These are phyloP conservation scores for Antechinus stuartii DNA, from an alignment of 2,113 vertebrate species.

Conservation along the genomic window DNA sequence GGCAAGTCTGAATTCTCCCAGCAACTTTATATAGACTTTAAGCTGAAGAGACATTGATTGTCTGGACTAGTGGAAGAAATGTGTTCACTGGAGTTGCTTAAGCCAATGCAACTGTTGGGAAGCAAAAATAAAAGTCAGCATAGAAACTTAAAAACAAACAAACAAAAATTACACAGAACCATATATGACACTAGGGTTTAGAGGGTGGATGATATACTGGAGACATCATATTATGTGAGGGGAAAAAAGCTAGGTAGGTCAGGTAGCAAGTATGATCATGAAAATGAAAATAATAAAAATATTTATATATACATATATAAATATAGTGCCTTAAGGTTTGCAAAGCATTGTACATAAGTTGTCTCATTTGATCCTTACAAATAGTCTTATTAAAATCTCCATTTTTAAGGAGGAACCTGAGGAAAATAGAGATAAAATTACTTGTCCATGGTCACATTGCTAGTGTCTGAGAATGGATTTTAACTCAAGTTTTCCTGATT, in stretches of 20 bases:
- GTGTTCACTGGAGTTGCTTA: not conserved
- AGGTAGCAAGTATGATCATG: not conserved
- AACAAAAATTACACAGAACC: not conserved
- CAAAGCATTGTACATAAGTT: not conserved
- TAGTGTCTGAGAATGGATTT: not conserved
- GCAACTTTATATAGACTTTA: not conserved
- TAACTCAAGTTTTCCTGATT: not conserved
- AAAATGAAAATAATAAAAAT: not conserved
- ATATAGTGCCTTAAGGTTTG: not conserved
- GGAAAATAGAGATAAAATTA: not conserved
- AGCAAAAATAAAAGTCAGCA: not conserved
- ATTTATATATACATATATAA: not conserved
- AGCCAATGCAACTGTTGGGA: not conserved
- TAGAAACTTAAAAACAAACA: not conserved
- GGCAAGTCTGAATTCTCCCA: not conserved
- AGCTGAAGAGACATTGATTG: not conserved
- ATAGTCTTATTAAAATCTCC: not conserved
- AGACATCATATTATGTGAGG: not conserved
- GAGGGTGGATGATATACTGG: not conserved
- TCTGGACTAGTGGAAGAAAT: not conserved
- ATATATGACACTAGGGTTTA: not conserved
- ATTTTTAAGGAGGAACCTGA: not conserved
- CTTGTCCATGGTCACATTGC: not conserved
- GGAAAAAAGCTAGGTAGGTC: not conserved
- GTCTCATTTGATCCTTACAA: not conserved